These are phyloP conservation scores for Noctilio leporinus DNA, from an alignment of 2,113 vertebrate genomes.

Conservation along the genomic window DNA sequence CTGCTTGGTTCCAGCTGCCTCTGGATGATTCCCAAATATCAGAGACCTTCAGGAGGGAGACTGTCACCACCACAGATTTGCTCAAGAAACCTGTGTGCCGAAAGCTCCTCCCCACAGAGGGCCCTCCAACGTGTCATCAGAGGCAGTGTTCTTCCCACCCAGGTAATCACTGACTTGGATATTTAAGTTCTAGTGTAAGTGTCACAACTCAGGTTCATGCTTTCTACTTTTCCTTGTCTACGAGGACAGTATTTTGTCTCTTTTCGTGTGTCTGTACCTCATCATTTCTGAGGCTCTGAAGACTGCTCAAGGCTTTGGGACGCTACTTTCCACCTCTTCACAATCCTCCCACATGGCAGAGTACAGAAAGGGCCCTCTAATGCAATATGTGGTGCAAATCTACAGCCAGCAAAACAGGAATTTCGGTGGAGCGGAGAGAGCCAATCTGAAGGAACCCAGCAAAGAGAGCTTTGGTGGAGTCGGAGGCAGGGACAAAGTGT, in stretches of 20 bases:
- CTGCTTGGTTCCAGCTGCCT: background rate
- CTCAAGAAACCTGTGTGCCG: accelerated
- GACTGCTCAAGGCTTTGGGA: background rate
- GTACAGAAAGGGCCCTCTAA: accelerated
- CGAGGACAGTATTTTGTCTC: background rate
- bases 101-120: background rate
- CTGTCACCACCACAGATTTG: background rate
- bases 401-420: background rate
- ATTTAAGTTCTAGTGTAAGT: background rate
- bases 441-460: background rate
- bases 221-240: background rate
- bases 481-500: background rate
- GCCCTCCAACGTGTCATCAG: accelerated
- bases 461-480: background rate
- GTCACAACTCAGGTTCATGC: background rate
- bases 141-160: background rate
- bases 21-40: background rate
- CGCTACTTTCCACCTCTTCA: background rate
- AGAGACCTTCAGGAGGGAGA: background rate
- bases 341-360: background rate
- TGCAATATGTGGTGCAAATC: background rate
- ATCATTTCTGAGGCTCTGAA: background rate
- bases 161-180: background rate
- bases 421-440: background rate
- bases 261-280: background rate